Conservation (phyloP, 2,888 invertebrate species). For the Limenitis camilla region DNA sequence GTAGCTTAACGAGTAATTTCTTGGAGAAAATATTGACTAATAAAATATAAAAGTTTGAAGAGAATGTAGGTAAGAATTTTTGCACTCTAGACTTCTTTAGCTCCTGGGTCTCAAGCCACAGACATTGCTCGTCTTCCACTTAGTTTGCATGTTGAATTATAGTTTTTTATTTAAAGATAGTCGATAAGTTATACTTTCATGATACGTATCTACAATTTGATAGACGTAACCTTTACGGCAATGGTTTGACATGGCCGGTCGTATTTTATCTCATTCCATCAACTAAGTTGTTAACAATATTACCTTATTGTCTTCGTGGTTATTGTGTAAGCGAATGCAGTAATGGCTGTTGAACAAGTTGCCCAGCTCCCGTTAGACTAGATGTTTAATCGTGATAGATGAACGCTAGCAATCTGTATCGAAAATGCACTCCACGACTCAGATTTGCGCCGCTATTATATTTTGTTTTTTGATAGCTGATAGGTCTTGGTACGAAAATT, state of each 20-base stretch:
- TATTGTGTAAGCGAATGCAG: constrained; percentile 16
- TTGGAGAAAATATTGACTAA: too few species aligned
- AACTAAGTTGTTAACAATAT: neutral
- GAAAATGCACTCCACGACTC: constrained; percentile 18
- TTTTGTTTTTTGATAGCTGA: constrained; percentile 2
- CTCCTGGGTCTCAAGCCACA: too few species aligned
- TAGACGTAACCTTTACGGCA: neutral
- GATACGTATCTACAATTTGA: too few species aligned
- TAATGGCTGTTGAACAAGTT: constrained; percentile 20
- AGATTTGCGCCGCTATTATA: constrained; percentile 9
- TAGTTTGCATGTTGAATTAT: too few species aligned
- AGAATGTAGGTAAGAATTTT: too few species aligned
- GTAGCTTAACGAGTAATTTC: too few species aligned
- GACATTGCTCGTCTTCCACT: too few species aligned
- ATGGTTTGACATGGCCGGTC: neutral
- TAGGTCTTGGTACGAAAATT: too few species aligned
- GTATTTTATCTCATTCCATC: neutral
- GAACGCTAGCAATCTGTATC: constrained; percentile 31
- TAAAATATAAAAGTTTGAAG: too few species aligned
- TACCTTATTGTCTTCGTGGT: constrained; percentile 2
- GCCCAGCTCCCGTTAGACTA: constrained; percentile 37
- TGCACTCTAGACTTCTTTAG: too few species aligned
- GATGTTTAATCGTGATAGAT: constrained; percentile 52
- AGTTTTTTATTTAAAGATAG: too few species aligned
- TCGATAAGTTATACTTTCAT: too few species aligned